Percentiles rank a stretch among this genome's conserved stretches.
These are phyloP conservation scores for Acleris sparsana DNA, from an alignment of 2,888 invertebrate genomes.

Conservation along the genomic window DNA sequence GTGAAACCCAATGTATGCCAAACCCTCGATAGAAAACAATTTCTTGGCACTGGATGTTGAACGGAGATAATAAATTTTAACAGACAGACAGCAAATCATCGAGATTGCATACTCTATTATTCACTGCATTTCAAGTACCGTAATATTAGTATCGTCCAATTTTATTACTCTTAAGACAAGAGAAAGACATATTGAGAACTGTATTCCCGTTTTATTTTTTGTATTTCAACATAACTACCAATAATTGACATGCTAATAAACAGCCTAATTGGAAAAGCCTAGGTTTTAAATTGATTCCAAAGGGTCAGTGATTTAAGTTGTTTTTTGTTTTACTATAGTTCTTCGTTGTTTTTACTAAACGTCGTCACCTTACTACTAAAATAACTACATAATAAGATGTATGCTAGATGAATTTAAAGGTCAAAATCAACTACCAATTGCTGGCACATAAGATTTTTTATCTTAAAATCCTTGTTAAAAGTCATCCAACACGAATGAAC, in stretches of 20 bases:
- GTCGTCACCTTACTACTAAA: neutral
- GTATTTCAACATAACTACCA: conserved; percentile 18
- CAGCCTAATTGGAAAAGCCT: conserved; percentile 37
- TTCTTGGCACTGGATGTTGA: too few relatives aligned
- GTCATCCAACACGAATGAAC: conserved; percentile 57
- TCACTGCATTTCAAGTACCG: conserved; percentile 23
- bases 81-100: neutral
- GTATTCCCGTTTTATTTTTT: conserved; percentile 4
- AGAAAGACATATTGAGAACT: conserved; percentile 48
- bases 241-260: conserved; percentile 36
- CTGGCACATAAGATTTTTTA: conserved; percentile 37
- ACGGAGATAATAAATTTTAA: neutral
- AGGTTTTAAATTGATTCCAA: conserved; percentile 42
- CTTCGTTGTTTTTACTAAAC: too few relatives aligned
- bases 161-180: conserved; percentile 48
- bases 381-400: too few relatives aligned
- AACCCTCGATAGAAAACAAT: too few relatives aligned
- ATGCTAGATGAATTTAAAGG: neutral
- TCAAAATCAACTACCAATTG: neutral
- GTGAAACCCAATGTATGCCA: too few relatives aligned
- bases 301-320: conserved; percentile 31
- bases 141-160: conserved; percentile 34
- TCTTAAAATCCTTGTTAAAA: conserved; percentile 46
- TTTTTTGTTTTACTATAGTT: neutral
- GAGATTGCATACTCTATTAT: conserved; percentile 10